Conservation (phyloP, 2,113 vertebrate genomes). For the Condylura cristata region DNA sequence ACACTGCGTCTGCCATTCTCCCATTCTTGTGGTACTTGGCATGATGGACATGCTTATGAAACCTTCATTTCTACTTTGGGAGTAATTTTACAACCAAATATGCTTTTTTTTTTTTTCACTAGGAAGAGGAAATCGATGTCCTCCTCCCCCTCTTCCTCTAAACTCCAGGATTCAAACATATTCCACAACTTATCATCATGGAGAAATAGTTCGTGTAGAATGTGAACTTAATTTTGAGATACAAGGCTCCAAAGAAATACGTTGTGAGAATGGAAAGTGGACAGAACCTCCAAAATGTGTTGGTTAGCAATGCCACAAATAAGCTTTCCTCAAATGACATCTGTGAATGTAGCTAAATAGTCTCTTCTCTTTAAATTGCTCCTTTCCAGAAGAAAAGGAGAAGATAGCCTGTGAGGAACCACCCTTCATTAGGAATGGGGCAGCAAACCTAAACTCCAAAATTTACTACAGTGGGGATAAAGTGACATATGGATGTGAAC, state of each 20-base stretch:
- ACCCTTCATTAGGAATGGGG: not conserved
- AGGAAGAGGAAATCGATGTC: constrained; percentile 85
- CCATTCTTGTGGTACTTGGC: not conserved
- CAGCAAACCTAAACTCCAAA: not conserved
- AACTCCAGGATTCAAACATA: constrained; percentile 30
- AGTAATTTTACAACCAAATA: not conserved
- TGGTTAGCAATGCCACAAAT: constrained; percentile 75
- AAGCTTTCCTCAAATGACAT: not conserved
- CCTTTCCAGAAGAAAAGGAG: constrained; percentile 75
- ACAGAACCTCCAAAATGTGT: constrained; percentile 82
- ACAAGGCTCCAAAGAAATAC: constrained; percentile 79
- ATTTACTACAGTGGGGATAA: constrained; percentile 46
- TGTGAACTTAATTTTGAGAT: constrained; percentile 78
- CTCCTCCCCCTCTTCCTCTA: constrained; percentile 82
- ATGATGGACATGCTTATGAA: rapidly evolving
- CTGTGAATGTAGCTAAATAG: rapidly evolving
- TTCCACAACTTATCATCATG: constrained; percentile 66
- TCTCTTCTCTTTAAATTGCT: not conserved
- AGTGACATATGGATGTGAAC: constrained; percentile 59
- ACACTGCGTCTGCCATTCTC: not conserved
- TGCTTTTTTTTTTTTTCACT: not conserved
- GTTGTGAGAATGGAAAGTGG: constrained; percentile 86
- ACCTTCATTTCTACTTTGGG: not conserved
- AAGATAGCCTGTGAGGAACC: constrained; percentile 33
- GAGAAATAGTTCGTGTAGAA: constrained; percentile 74